These are phyloP conservation scores for Grus americana DNA, from an alignment of 2,113 vertebrate species.

Conservation along the genomic window DNA sequence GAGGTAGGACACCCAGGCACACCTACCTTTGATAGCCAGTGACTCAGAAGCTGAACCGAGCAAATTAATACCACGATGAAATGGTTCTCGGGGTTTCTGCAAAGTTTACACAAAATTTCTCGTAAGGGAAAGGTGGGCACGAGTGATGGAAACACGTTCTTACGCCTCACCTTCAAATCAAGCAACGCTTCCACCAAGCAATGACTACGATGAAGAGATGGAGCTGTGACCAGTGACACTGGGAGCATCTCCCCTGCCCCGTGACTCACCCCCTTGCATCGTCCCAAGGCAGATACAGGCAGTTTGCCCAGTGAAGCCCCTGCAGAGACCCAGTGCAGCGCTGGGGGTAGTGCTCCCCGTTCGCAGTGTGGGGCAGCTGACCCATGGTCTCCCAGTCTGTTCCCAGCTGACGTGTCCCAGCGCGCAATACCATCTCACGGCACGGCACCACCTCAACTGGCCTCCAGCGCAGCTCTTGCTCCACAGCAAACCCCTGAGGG, in stretches of 20 bases:
- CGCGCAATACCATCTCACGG: fast-evolving
- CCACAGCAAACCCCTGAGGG: fast-evolving
- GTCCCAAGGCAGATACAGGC: neutral
- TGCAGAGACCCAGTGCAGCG: fast-evolving
- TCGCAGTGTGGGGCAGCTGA: fast-evolving
- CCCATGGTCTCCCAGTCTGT: neutral
- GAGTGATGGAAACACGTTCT: neutral
- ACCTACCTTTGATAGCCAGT: neutral
- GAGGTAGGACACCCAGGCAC: neutral
- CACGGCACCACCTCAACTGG: fast-evolving
- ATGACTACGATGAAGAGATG: neutral
- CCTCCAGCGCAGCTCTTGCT: neutral
- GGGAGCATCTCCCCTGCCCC: neutral
- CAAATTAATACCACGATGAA: neutral
- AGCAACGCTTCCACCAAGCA: neutral
- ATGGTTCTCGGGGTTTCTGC: neutral
- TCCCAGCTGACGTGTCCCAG: neutral
- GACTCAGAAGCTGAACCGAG: neutral
- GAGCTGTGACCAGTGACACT: neutral
- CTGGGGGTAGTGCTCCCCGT: neutral
- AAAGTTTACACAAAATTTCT: neutral
- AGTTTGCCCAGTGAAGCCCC: neutral
- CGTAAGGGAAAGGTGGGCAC: neutral
- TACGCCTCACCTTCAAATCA: neutral
- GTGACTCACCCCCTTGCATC: fast-evolving